Evolutionary conservation across 2,797 vertebrate species (phyloP).

Genomic region (Lutra lutra): DNA sequence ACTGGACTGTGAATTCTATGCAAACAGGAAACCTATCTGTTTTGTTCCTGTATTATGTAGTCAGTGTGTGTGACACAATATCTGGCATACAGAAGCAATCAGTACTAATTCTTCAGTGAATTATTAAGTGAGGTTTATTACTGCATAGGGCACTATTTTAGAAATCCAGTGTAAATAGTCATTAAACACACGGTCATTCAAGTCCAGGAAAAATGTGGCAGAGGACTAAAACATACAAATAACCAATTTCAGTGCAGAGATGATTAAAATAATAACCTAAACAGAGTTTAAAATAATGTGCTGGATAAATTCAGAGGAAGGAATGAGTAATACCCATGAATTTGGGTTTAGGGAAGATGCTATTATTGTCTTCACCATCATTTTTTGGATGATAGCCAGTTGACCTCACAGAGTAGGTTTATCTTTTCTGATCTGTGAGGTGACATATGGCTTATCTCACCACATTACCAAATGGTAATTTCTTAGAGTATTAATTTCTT

Average conservation of each 20-base stretch:
- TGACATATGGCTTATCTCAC: not conserved
- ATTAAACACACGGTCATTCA: not conserved
- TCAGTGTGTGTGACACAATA: not conserved
- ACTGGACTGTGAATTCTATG: not conserved
- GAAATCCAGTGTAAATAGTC: not conserved
- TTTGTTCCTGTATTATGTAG: not conserved
- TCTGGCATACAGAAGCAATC: not conserved
- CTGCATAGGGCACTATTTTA: not conserved
- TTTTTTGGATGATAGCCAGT: not conserved
- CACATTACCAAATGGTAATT: not conserved
- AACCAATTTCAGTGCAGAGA: not conserved
- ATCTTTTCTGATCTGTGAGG: not conserved
- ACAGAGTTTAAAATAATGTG: not conserved
- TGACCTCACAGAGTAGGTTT: not conserved
- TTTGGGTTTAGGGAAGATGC: not conserved
- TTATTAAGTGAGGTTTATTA: not conserved
- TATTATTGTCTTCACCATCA: not conserved
- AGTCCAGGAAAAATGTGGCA: not conserved
- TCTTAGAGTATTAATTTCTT: conserved; percentile 1
- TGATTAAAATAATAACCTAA: not conserved
- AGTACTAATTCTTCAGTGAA: conserved; percentile 13
- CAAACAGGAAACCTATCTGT: not conserved
- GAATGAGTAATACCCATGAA: not conserved
- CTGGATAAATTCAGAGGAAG: not conserved
- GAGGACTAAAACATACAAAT: not conserved